Conservation (phyloP, 2,113 vertebrate genomes). For the Kryptolebias marmoratus region DNA sequence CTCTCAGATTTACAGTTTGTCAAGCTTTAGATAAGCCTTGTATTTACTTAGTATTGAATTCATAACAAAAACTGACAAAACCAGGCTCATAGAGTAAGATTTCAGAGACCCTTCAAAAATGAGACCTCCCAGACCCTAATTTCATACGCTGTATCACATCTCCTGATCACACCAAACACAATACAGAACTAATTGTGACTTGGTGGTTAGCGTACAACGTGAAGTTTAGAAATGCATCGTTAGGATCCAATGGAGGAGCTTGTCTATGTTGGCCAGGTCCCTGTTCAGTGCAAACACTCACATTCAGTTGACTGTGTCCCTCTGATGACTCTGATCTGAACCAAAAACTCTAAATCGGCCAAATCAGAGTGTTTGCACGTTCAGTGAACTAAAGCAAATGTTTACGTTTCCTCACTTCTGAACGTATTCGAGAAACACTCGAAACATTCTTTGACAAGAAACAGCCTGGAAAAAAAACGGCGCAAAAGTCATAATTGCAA, state of each 20-base stretch:
- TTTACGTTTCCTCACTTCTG: constrained; percentile 30
- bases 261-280: constrained; percentile 43
- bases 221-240: constrained; percentile 55
- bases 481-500: no score
- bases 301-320: constrained; percentile 32
- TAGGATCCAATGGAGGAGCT: constrained; percentile 55
- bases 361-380: constrained; percentile 41
- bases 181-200: constrained; percentile 16
- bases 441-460: neutral
- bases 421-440: neutral
- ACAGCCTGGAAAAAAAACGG: neutral
- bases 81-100: constrained; percentile 12
- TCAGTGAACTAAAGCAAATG: constrained; percentile 25
- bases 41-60: constrained; percentile 21
- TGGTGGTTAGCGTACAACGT: constrained; percentile 22
- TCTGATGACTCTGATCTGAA: constrained; percentile 39
- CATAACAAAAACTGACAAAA: constrained; percentile 18
- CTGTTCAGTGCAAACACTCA: constrained; percentile 36
- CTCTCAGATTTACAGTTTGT: constrained; percentile 34
- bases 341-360: constrained; percentile 39
- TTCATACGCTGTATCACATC: neutral
- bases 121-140: neutral
- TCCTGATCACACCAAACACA: neutral
- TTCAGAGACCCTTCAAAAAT: neutral
- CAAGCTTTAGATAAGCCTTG: constrained; percentile 30